These are phyloP conservation scores for Liasis olivaceus DNA, from an alignment of 2,797 vertebrate species.

Conservation along the genomic window DNA sequence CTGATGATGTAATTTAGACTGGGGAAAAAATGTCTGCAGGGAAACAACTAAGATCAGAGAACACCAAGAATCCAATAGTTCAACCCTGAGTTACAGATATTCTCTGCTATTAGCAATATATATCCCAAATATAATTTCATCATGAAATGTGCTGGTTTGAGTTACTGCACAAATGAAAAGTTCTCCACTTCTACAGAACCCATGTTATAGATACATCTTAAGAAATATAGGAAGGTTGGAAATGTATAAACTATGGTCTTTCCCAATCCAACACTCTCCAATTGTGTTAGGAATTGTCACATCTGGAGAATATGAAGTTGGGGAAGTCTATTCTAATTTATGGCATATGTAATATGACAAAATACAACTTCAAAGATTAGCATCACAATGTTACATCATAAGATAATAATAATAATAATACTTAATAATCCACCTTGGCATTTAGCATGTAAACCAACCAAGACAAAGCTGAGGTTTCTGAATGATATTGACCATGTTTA, in stretches of 20 bases:
- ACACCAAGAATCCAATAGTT: not conserved
- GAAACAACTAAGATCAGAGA: not conserved
- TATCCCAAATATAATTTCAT: not conserved
- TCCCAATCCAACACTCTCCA: not conserved
- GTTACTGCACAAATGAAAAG: not conserved
- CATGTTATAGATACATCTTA: not conserved
- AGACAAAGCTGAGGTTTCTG: not conserved
- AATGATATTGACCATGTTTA: not conserved
- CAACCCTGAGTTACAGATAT: not conserved
- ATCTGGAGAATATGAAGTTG: not conserved
- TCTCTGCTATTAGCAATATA: not conserved
- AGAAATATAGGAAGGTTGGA: not conserved
- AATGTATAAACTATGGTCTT: not conserved
- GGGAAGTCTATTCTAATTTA: not conserved
- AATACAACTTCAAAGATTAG: not conserved
- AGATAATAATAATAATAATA: slow-evolving; percentile 1
- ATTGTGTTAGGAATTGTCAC: not conserved
- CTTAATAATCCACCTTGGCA: not conserved
- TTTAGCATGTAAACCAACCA: not conserved
- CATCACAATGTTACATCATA: not conserved
- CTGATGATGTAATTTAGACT: not conserved
- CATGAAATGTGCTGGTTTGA: not conserved
- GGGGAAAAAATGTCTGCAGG: not conserved
- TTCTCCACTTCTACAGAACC: not conserved
- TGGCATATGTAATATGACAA: not conserved